A percentile compares a stretch with the other conserved stretches of the same genome.
These are phyloP conservation scores for Sisor rabdophorus DNA, from an alignment of 2,113 vertebrate species.

Conservation along the genomic window DNA sequence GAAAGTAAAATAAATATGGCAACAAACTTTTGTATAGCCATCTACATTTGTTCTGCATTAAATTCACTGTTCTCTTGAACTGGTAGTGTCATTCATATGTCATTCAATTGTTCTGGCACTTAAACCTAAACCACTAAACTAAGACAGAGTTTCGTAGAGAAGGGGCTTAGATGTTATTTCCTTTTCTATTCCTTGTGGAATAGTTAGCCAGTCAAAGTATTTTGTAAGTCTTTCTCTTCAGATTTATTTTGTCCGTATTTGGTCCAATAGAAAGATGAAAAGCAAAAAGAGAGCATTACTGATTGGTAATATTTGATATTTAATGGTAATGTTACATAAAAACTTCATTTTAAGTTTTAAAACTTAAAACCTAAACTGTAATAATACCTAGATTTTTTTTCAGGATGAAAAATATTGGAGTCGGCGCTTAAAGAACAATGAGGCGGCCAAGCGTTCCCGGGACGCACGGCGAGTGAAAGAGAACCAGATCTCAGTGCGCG, in stretches of 20 bases:
- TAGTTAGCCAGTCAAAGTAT: neutral
- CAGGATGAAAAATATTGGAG: slow-evolving; percentile 93
- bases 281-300: neutral
- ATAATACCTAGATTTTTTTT: too few species aligned
- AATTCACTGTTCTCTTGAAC: neutral
- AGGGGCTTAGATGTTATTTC: neutral
- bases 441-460: slow-evolving; percentile 87
- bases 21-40: neutral
- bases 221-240: slow-evolving; percentile 15
- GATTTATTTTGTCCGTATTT: too few species aligned
- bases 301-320: too few species aligned
- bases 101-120: slow-evolving; percentile 2
- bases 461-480: slow-evolving; percentile 89
- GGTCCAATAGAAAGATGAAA: too few species aligned
- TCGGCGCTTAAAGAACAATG: slow-evolving; percentile 87
- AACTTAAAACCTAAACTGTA: too few species aligned
- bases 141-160: neutral
- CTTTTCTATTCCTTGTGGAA: neutral
- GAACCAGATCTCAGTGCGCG: slow-evolving; percentile 89
- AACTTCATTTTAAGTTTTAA: too few species aligned
- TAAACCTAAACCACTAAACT: neutral
- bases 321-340: too few species aligned
- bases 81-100: neutral
- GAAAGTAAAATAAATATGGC: neutral
- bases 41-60: neutral